Evolutionary conservation across 2,888 invertebrate genomes (phyloP), one percentile per base, ranked within the genome.

Genomic region (Lacanobia wlatinum): DNA sequence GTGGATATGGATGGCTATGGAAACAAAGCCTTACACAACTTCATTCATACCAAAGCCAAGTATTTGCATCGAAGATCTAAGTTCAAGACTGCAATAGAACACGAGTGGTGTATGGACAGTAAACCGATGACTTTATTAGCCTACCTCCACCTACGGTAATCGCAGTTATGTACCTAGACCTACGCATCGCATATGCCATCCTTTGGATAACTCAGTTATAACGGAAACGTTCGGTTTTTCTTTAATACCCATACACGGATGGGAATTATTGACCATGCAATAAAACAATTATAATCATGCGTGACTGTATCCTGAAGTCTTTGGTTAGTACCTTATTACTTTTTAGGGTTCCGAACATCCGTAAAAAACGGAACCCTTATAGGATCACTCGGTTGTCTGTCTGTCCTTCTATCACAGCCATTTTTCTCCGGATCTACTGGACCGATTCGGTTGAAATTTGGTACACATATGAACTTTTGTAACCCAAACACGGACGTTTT

Each of bases 161-260:
- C n/a, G n/a, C n/a, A n/a, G n/a, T n/a, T 28, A 5, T 34, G 34
- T 2, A 34, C 34, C 16, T 43, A 14, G 4, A 3, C n/a, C 14
- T 40, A 14, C 12, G 16, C n/a, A 58, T 52, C 5, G 18, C 21
- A 52, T 46, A 62, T 48, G 8, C n/a, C 40, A 12, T 40, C 2
- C 28, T 12, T 53, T 40, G 16, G 16, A 46, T 63, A 48, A 12
- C 69, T 21, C 14, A 14, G 12, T 53, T 60, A 46, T 38, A 58
- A 18, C 56, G 46, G 40, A 63, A 14, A 48, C n/a, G n/a, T 62
- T 68, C 21, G 52, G 52, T 59, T 74, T 75, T 74, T 58, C 10
- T 75, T 63, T 53, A 18, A 63, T 61, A 55, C 46, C 16, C 28
- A 67, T 58, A 46, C n/a, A 48, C 14, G 46, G 38, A 43, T 48